phyloP scores from a whole-genome alignment of 64 coral and sea anemone species.

The Stichodactyla helianthus region DNA sequence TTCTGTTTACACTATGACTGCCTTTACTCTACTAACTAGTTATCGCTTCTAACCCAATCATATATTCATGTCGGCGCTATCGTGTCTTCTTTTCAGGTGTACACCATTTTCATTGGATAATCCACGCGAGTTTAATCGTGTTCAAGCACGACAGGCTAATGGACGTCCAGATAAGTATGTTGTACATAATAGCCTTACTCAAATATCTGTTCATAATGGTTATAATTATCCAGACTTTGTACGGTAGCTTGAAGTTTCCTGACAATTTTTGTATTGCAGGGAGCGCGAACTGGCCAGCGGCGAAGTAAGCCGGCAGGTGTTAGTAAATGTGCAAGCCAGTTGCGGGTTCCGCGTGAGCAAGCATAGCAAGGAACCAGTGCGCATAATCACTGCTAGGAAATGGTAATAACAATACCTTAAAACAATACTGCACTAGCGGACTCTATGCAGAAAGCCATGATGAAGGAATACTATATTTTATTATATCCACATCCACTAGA shows the following conservation, averaged over 20 bases:
- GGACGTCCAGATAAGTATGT: constrained; percentile 90
- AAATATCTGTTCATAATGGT: no score
- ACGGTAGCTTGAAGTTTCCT: not conserved
- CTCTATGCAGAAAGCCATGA: not conserved
- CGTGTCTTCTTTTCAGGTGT: constrained; percentile 57
- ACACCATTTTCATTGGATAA: constrained; percentile 87
- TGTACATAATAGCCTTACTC: no score
- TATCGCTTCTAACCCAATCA: no score
- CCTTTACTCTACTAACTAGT: no score
- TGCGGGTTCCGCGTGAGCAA: constrained; percentile 65
- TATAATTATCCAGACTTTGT: no score
- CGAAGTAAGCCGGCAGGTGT: constrained; percentile 67
- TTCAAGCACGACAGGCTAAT: constrained; percentile 78
- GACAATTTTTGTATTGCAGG: not conserved
- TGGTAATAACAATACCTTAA: constrained; percentile 48
- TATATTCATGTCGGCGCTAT: not conserved
- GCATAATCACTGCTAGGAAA: constrained; percentile 68
- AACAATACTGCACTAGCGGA: not conserved
- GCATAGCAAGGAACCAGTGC: constrained; percentile 44
- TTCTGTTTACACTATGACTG: no score
- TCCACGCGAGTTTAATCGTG: constrained; percentile 72
- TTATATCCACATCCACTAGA: no score
- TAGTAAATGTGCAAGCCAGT: constrained; percentile 43
- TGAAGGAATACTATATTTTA: no score
- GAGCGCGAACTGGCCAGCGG: constrained; percentile 64